Evolutionary conservation across 2,888 invertebrate genomes (phyloP).

Genomic region (Limnephilus rhombicus): DNA sequence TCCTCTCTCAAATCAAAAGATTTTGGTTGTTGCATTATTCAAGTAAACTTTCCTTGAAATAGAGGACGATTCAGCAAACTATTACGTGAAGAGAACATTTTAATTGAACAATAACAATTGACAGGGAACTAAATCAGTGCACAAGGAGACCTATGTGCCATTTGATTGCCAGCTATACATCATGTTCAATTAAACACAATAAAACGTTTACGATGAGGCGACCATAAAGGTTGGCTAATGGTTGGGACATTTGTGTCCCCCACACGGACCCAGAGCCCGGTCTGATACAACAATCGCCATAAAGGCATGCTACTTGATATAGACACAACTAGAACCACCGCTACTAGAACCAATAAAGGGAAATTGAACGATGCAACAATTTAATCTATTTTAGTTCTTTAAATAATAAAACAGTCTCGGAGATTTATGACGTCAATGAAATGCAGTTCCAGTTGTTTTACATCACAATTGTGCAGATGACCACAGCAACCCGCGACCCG

Average conservation of each 20-base stretch:
- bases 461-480: neutral
- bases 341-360: neutral
- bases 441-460: neutral
- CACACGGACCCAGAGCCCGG: neutral
- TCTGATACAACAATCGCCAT: slow-evolving; percentile 5
- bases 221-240: slow-evolving; percentile 13
- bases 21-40: neutral
- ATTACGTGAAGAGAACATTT: neutral
- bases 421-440: neutral
- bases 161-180: slow-evolving; percentile 17
- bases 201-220: slow-evolving; percentile 8
- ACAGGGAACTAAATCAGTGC: neutral
- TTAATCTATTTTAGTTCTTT: neutral
- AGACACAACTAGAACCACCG: neutral
- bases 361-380: neutral
- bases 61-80: too few relatives aligned
- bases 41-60: neutral
- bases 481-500: neutral
- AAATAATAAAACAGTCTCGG: neutral
- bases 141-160: neutral
- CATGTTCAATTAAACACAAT: slow-evolving; percentile 27
- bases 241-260: neutral
- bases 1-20: neutral
- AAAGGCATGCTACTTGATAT: neutral
- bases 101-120: neutral